Evolutionary conservation across 2,888 invertebrate genomes (phyloP), one percentile per base, ranked within the genome.

Genomic region (Opisthograptis luteolata): DNA sequence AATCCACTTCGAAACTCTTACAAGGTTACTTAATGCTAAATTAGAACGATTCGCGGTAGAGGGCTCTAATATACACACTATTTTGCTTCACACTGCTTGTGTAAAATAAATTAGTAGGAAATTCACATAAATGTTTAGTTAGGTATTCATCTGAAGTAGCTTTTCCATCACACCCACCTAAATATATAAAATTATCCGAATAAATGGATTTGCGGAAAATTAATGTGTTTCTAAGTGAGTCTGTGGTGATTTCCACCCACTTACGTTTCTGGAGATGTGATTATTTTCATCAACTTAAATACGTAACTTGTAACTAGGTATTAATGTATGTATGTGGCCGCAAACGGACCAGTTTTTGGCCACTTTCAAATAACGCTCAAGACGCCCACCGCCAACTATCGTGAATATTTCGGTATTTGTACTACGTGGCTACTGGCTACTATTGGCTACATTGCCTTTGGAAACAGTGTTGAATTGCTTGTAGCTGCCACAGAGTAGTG

Each of bases 271-370:
- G 35, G 24, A 34, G 17, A 36, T 24, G 30, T 51, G 35, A 41
- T 43, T 51, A 40, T 50, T 50, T 45, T 50, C 15, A 22, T 39
- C 20, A 34, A 32, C 15, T 32, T n/a, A 25, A 47, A 28, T 47
- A 39, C 34, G 24, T 17, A 46, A 46, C 43, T 44, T 45, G 20
- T 48, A 51, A 50, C 39, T 55, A 55, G 14, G 12, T 47, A 36
- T 36, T 43, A 54, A 25, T 34, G 27, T 34, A 17, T 35, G 34
- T 25, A 37, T 34, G 20, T 10, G 12, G 39, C 12, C 20, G 12
- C 32, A 46, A 32, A 32, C 24, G 31, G 15, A 30, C 25, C 17
- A 39, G 17, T 35, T n/a, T 27, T 28, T 19, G 17, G 9, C n/a
- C n/a, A n/a, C n/a, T n/a, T n/a, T n/a, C n/a, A n/a, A n/a, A n/a